Evolutionary conservation across 1,140 invertebrate genomes (phyloP), one percentile per base, ranked within the genome.

Genomic region (Theocolax elegans): DNA sequence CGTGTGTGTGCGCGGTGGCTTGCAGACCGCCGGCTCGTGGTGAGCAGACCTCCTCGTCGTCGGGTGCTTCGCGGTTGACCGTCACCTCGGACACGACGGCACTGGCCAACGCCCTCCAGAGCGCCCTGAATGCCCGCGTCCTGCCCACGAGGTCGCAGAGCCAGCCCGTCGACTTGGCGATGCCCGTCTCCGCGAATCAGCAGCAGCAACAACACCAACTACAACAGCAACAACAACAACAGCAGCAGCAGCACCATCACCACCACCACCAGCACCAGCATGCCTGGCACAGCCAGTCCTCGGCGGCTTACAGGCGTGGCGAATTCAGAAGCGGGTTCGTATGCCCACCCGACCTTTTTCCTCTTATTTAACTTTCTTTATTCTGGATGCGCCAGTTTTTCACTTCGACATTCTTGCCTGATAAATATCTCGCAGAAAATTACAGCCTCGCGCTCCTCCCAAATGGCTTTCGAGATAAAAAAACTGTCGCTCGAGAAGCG

Each of bases 91-190:
- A 83, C 19, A 81, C 82, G 25, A 83, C 82, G 67, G 80, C 82
- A 21, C 62, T 85, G 56, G 82, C 84, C 7, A 80, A 80, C 25
- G 83, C 81, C 40, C 71, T 86, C 35, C 82, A 85, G 49, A 81
- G 77, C 40, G 83, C 81, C 44, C 68, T 85, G 35, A 84, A 85
- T 74, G 44, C 29, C 9, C 77, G 80, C 64, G 72, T 77, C 23
- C 78, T 80, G 17, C 86, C 87, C n/a, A 85, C 86, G 49, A 81
- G 86, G 63, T 87, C 85, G 46, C 86, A 87, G 67, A 87, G 86
- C 71, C 86, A 87, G 46, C 86, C 87, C 2, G 83, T 87, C 27
- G 85, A 87, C 67, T 76, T 87, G 42, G 81, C 85, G 44, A 80
- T 81, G 15, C 83, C 84, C 38, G 65, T 77, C 19, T 63, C 60